Evolutionary conservation across 2,113 vertebrate genomes (phyloP).

Genomic region (Terrapene triunguis): DNA sequence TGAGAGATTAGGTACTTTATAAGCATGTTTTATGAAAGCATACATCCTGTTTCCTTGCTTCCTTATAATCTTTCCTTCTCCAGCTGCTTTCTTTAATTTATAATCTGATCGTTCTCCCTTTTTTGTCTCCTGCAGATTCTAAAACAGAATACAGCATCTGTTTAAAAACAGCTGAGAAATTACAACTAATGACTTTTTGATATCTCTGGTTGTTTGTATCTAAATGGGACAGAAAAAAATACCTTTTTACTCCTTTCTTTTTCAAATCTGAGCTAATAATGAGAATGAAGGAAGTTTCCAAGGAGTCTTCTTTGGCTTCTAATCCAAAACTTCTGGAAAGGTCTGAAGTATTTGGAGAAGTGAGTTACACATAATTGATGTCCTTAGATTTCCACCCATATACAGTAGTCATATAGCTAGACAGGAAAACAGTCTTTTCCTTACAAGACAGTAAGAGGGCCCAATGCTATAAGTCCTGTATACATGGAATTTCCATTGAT

Average conservation of each 20-base stretch:
- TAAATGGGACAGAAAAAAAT: not conserved
- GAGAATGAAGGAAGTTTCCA: accelerated
- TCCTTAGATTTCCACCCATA: not conserved
- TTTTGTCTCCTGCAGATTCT: not conserved
- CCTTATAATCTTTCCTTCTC: not conserved
- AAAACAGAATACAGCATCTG: not conserved
- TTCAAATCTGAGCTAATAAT: not conserved
- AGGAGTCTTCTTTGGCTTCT: not conserved
- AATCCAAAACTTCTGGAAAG: not conserved
- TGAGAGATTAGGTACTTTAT: not conserved
- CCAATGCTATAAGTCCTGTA: not conserved
- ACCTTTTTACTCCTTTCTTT: not conserved
- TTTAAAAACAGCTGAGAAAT: not conserved
- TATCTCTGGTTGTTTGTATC: not conserved
- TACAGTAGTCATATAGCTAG: not conserved
- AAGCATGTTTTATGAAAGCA: too few relatives aligned
- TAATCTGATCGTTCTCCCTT: not conserved
- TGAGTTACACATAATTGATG: not conserved
- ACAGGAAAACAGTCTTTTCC: not conserved
- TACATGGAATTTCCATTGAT: not conserved
- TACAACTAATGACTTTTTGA: not conserved
- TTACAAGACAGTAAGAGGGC: not conserved
- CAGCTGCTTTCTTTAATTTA: not conserved
- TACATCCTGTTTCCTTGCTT: not conserved
- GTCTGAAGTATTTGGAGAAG: not conserved